Evolutionary conservation across 1,140 invertebrate species (phyloP).

Genomic region (Drosophila parabipectinata): DNA sequence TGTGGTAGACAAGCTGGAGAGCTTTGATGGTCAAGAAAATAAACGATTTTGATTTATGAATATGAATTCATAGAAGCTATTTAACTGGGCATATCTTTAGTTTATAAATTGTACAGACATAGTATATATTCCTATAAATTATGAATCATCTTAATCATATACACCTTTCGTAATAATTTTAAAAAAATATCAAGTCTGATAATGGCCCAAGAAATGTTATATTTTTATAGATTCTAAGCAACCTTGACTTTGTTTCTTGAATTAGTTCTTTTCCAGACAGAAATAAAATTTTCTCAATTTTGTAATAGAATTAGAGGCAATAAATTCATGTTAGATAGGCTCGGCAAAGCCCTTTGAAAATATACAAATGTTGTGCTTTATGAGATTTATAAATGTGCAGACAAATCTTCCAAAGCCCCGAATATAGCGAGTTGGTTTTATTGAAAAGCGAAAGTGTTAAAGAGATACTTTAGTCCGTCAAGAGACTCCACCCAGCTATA

Average conservation of each 20-base stretch:
- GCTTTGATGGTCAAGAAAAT: slow-evolving; percentile 19
- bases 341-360: not conserved
- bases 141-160: not conserved
- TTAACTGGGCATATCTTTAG: not conserved
- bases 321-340: slow-evolving; percentile 21
- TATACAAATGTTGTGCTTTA: slow-evolving; percentile 27
- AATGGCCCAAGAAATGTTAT: slow-evolving; percentile 1
- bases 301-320: not conserved
- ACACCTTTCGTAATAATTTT: slow-evolving; percentile 16
- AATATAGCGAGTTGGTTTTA: slow-evolving; percentile 13
- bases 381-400: not conserved
- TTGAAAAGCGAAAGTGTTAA: slow-evolving; percentile 67
- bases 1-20: not conserved
- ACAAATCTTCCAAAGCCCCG: slow-evolving; percentile 8
- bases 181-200: not conserved
- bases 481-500: not conserved
- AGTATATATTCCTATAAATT: not conserved
- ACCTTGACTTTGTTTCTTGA: slow-evolving; percentile 43
- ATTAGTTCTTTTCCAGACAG: not conserved
- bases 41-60: slow-evolving; percentile 15
- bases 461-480: slow-evolving; percentile 11
- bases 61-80: slow-evolving; percentile 11
- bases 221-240: slow-evolving; percentile 15
- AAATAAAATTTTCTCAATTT: slow-evolving; percentile 25
- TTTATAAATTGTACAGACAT: not conserved